Evolutionary conservation across 2,113 vertebrate species (phyloP).

Genomic region (Lycocorax pyrrhopterus): DNA sequence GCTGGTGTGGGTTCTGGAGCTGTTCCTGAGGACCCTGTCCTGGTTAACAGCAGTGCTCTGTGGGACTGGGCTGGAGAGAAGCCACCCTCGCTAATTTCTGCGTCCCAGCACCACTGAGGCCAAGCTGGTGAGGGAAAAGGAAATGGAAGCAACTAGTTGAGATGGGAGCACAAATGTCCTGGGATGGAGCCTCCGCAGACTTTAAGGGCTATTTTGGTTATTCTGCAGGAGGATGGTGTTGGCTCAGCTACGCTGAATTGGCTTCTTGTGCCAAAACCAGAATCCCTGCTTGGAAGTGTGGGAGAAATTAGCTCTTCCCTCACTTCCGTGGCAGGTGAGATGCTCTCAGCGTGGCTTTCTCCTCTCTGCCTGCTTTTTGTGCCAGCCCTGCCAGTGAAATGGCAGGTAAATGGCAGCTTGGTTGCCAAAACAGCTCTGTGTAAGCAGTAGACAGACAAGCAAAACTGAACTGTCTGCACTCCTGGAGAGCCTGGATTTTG

Average conservation of each 20-base stretch:
- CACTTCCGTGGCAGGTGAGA: not conserved
- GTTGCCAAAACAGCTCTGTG: not conserved
- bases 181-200: fast-evolving
- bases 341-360: not conserved
- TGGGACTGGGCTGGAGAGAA: not conserved
- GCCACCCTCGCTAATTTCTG: not conserved
- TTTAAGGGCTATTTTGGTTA: not conserved
- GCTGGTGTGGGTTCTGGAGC: not conserved
- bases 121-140: not conserved
- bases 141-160: not conserved
- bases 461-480: not conserved
- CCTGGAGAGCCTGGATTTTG: not conserved
- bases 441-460: not conserved
- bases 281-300: not conserved
- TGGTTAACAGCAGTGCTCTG: fast-evolving
- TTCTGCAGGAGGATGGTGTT: not conserved
- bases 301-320: not conserved
- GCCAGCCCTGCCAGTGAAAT: not conserved
- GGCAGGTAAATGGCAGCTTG: not conserved
- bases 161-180: not conserved
- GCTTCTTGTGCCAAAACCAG: not conserved
- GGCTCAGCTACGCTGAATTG: fast-evolving
- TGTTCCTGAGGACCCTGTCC: not conserved
- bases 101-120: not conserved
- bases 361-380: not conserved